These are phyloP conservation scores for Lampris megalopsis DNA, from an alignment of 2,113 vertebrate genomes.

Conservation along the genomic window DNA sequence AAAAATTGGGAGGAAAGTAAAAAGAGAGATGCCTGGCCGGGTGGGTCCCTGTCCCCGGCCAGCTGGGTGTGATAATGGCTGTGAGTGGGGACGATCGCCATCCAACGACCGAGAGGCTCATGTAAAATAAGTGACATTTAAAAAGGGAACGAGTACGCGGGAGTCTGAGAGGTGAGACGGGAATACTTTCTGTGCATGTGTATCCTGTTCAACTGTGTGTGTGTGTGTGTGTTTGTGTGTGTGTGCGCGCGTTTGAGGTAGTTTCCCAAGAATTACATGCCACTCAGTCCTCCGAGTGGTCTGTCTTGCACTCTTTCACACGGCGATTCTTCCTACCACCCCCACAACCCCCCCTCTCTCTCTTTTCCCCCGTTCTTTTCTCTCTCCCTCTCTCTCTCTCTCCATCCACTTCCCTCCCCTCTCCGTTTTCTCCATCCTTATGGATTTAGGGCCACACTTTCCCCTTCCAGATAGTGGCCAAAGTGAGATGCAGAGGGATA, in stretches of 20 bases:
- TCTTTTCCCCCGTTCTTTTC: neutral
- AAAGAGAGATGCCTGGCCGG: conserved; percentile 73
- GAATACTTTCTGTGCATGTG: no score
- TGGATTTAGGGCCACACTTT: neutral
- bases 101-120: conserved; percentile 89
- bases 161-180: neutral
- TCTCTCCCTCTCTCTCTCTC: neutral
- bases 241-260: neutral
- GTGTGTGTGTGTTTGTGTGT: no score
- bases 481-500: conserved; percentile 59
- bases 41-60: conserved; percentile 87
- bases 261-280: conserved; percentile 30
- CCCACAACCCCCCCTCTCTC: neutral
- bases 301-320: neutral
- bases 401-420: no score
- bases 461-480: neutral
- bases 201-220: no score
- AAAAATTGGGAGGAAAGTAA: neutral
- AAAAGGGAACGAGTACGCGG: conserved; percentile 73
- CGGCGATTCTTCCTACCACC: neutral
- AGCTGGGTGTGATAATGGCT: conserved; percentile 92
- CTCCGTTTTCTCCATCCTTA: neutral
- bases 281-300: neutral
- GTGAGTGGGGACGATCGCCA: conserved; percentile 92
- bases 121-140: conserved; percentile 97